Conservation (phyloP, 2,797 vertebrate genomes). For the Hydrolagus colliei region DNA sequence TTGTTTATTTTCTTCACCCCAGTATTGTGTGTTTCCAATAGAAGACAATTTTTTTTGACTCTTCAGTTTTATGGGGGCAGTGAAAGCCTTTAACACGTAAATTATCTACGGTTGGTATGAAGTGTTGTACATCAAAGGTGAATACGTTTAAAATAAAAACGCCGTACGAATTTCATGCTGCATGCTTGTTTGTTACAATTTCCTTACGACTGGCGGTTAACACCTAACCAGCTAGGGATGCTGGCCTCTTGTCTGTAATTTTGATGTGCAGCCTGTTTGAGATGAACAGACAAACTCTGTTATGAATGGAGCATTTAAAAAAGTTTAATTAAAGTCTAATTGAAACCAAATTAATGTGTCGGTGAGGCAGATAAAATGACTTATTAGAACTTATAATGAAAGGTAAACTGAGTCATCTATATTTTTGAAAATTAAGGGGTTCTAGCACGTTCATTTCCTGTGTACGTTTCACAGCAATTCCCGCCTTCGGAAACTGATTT, state of each 20-base stretch:
- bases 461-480: not conserved
- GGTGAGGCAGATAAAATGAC: slow-evolving; percentile 19
- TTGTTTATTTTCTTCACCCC: not conserved
- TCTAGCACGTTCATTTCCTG: slow-evolving; percentile 30
- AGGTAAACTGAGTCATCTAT: not conserved
- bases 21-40: slow-evolving; percentile 6
- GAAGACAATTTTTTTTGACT: not conserved
- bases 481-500: slow-evolving; percentile 26
- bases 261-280: not conserved
- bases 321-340: slow-evolving; percentile 29
- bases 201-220: not conserved
- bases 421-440: slow-evolving; percentile 15
- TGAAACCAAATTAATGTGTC: slow-evolving; percentile 17
- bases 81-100: not conserved
- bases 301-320: not conserved
- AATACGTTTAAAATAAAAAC: slow-evolving; percentile 2
- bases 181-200: not conserved
- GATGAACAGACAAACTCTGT: not conserved
- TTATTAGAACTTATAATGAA: slow-evolving; percentile 20
- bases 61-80: not conserved
- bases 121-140: not conserved
- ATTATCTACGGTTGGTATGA: not conserved
- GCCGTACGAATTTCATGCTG: not conserved
- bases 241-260: not conserved
- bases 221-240: not conserved